phyloP scores from a whole-genome alignment of 2,888 invertebrate species.

The Acleris emargana region DNA sequence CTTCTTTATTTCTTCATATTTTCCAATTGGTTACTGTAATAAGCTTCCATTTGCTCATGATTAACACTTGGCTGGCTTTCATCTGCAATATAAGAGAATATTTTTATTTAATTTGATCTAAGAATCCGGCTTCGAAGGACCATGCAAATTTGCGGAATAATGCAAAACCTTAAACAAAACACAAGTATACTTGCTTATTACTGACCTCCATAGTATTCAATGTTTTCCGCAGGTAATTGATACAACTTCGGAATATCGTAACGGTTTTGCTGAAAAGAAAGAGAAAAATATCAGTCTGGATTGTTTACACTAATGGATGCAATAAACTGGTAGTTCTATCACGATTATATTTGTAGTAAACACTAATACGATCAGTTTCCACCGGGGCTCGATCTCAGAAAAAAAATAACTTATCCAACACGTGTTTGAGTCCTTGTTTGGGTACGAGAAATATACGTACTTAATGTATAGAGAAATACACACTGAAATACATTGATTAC shows the following conservation, averaged over 20 bases:
- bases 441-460: too few relatives aligned
- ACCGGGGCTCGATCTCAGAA: too few relatives aligned
- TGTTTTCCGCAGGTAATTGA: constrained; percentile 56
- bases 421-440: too few relatives aligned
- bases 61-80: constrained; percentile 46
- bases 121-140: constrained; percentile 9
- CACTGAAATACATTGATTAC: too few relatives aligned
- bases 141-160: neutral
- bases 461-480: too few relatives aligned
- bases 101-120: too few relatives aligned
- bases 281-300: neutral
- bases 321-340: neutral
- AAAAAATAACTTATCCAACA: too few relatives aligned
- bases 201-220: constrained; percentile 57
- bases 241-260: constrained; percentile 75
- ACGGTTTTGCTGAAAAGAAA: constrained; percentile 65
- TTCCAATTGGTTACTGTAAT: constrained; percentile 54
- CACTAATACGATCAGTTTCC: too few relatives aligned
- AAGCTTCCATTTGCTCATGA: constrained; percentile 51
- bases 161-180: neutral
- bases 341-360: too few relatives aligned
- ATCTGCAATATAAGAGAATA: constrained; percentile 43
- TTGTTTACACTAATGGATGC: too few relatives aligned
- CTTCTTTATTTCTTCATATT: constrained; percentile 53
- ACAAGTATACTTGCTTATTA: neutral